Percentiles rank a stretch among this genome's conserved stretches.
Conservation (phyloP, 2,113 vertebrate genomes). For the Myotis brandtii region DNA sequence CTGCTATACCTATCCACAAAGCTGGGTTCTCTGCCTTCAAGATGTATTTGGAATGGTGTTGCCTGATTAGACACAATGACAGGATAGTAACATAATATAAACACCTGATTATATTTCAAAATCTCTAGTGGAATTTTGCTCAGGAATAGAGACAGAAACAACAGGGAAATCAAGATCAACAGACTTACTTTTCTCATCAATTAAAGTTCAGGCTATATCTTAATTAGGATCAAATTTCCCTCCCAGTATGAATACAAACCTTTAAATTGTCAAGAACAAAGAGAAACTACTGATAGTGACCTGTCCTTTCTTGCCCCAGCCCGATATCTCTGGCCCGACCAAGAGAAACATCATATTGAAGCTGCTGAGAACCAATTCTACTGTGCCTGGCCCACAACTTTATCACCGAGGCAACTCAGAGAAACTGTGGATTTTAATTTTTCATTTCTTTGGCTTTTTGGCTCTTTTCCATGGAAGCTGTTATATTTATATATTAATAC, state of each 20-base stretch:
- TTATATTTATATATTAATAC: background rate
- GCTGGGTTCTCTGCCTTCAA: background rate
- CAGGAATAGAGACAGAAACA: background rate
- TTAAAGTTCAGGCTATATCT: background rate
- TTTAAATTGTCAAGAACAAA: background rate
- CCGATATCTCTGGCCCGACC: background rate
- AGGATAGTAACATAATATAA: accelerated
- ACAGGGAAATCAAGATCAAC: background rate
- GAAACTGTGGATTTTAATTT: background rate
- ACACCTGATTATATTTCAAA: background rate
- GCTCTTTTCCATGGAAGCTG: background rate
- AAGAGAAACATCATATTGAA: background rate
- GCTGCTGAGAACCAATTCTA: accelerated
- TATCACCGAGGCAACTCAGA: background rate
- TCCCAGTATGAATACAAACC: background rate
- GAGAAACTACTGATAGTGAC: background rate
- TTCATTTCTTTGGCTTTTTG: background rate
- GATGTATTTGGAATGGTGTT: accelerated
- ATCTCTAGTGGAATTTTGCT: background rate
- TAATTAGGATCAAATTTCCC: background rate
- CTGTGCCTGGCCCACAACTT: accelerated
- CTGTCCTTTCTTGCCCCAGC: background rate
- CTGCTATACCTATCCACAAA: background rate
- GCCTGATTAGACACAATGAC: background rate
- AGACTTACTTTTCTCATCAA: background rate